phyloP scores from a whole-genome alignment of 2,113 vertebrate species.

The Cyrtonyx montezumae region DNA sequence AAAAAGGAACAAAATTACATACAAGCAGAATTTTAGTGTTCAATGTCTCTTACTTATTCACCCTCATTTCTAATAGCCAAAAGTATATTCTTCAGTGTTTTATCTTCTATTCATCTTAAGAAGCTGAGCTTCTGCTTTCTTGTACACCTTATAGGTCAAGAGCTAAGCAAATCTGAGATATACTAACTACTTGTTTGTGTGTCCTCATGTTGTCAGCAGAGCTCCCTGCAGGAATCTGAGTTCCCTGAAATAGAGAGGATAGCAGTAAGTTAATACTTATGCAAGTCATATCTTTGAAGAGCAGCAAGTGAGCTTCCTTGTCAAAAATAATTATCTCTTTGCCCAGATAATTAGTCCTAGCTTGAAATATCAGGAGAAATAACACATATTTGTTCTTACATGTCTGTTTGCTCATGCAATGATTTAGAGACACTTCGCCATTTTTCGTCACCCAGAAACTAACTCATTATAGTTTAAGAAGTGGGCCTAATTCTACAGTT shows the following conservation, averaged over 20 bases:
- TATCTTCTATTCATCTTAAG: not conserved
- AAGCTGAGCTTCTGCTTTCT: not conserved
- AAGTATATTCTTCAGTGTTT: not conserved
- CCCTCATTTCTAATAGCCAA: not conserved
- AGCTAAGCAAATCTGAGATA: not conserved
- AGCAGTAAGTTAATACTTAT: not conserved
- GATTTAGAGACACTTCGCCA: not conserved
- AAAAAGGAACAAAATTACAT: not conserved
- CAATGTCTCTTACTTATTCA: not conserved
- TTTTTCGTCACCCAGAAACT: not conserved
- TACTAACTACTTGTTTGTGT: not conserved
- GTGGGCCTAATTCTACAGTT: not conserved
- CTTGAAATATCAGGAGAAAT: not conserved
- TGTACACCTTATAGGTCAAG: not conserved
- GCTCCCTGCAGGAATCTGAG: not conserved
- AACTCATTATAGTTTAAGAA: not conserved
- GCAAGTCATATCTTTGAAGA: not conserved
- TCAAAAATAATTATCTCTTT: not conserved
- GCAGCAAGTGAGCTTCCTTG: not conserved
- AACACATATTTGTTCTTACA: not conserved
- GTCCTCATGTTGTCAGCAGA: not conserved
- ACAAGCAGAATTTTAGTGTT: not conserved
- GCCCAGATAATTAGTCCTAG: not conserved
- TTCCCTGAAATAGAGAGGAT: not conserved
- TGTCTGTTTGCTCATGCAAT: not conserved